A percentile compares a stretch with the other conserved stretches of the same genome.
These are phyloP conservation scores for Tethya wilhelma DNA, from an alignment of 37 sponge, comb jelly and placozoan species.

Conservation along the genomic window DNA sequence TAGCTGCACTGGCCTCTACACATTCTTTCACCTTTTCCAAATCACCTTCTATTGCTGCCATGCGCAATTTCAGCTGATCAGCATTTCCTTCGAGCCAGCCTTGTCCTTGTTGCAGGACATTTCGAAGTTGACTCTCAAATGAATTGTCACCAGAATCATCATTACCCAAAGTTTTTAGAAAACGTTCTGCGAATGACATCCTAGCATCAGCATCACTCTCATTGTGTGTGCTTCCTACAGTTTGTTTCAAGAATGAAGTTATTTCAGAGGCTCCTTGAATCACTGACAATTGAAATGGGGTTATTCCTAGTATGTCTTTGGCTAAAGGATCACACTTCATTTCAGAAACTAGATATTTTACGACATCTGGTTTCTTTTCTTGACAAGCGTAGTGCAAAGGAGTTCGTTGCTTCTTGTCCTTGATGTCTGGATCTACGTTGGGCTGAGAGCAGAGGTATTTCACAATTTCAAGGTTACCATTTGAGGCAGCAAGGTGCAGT, in stretches of 20 bases:
- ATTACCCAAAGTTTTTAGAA: too few relatives aligned
- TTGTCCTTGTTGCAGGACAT: too few relatives aligned
- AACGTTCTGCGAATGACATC: too few relatives aligned
- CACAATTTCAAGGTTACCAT: conserved; percentile 47
- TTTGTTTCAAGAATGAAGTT: conserved; percentile 39
- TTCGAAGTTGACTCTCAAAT: too few relatives aligned
- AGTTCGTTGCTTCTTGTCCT: conserved; percentile 39
- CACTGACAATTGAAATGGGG: conserved; percentile 65
- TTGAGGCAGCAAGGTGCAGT: conserved; percentile 48
- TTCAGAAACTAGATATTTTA: conserved; percentile 42
- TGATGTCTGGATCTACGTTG: background rate
- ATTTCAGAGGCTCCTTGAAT: conserved; percentile 57
- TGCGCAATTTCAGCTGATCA: background rate
- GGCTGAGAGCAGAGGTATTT: conserved; percentile 37
- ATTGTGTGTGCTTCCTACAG: too few relatives aligned
- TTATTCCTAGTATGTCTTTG: conserved; percentile 50
- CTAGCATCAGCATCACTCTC: too few relatives aligned
- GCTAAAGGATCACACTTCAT: background rate
- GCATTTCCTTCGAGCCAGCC: background rate
- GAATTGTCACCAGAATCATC: too few relatives aligned
- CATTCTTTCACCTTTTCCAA: conserved; percentile 17
- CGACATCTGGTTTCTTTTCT: conserved; percentile 55
- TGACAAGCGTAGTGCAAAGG: conserved; percentile 75
- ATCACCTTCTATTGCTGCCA: conserved; percentile 23
- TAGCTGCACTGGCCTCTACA: background rate